phyloP scores from a whole-genome alignment of 2,113 vertebrate species.

The Corvus moneduloides region DNA sequence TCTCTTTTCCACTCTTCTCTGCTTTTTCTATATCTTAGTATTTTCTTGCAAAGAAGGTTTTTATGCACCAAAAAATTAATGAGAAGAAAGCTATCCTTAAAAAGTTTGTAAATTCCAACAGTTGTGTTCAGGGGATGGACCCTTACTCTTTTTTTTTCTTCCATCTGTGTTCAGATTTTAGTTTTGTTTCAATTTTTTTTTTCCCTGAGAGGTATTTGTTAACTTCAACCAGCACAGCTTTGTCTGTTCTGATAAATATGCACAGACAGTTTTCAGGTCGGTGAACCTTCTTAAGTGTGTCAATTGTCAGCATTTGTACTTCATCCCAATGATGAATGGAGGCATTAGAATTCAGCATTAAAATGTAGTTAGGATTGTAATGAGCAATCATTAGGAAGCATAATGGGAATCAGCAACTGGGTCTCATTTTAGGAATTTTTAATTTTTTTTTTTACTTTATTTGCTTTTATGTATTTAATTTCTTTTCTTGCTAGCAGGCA shows the following conservation, averaged over 20 bases:
- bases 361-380: slow-evolving; percentile 73
- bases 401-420: slow-evolving; percentile 55
- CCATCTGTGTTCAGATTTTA: not conserved
- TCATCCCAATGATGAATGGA: slow-evolving; percentile 67
- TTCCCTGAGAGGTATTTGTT: not conserved
- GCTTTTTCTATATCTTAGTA: not conserved
- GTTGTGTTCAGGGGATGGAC: not conserved
- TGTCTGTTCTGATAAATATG: slow-evolving; percentile 23
- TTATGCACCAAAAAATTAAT: not conserved
- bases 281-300: slow-evolving; percentile 38
- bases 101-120: not conserved
- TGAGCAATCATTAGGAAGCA: slow-evolving; percentile 67
- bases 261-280: slow-evolving; percentile 21
- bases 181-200: not conserved
- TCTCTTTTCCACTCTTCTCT: not conserved
- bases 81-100: not conserved
- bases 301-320: slow-evolving; percentile 68
- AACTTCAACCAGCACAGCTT: not conserved
- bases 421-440: slow-evolving; percentile 34
- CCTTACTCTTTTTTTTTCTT: too few species aligned
- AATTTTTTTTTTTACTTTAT: not conserved
- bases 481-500: not conserved
- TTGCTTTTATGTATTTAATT: not conserved
- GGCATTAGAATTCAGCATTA: slow-evolving; percentile 71
- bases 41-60: not conserved